Evolutionary conservation across 2,888 invertebrate species (phyloP), one percentile per base, ranked within the genome.

Genomic region (Epicampocera succincta): DNA sequence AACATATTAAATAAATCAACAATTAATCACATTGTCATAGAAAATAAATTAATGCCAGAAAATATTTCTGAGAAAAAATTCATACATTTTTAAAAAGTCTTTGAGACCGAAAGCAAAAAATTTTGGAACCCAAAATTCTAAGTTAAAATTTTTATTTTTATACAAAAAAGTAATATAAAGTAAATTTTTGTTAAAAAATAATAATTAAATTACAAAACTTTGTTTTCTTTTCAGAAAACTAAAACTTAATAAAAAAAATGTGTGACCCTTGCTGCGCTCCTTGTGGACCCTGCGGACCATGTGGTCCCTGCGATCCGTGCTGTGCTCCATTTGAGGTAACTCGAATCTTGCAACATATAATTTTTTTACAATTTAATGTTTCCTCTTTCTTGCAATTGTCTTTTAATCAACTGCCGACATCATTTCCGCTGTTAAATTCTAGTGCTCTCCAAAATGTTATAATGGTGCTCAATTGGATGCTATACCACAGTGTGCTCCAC

Each of bases 311-410:
- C 76, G 90, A 88, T 84, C 89, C 90, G 17, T 90, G 90, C 71
- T 87, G 90, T 80, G 89, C 89, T 85, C 89, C 90, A 54, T 88
- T 88, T 75, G 89, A 89, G 88, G 90, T 90, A 84, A 87, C 88
- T 87, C n/a, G 6, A 44, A 3, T 15, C 17, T 12, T 12, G 3
- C 17, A 40, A 19, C 1, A n/a, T 29, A 29, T 5, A 13, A 21
- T 56, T 17, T 38, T 25, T 66, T 42, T 60, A 6, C 3, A 11
- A 33, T 33, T 33, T 33, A 52, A 40, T 25, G 12, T 15, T 0
- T 52, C 42, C 2, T n/a, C 11, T 65, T 48, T 63, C 8, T 19
- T 65, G 13, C 15, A 12, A 50, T 40, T 1, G 21, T 11, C 21
- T 48, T 65, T 19, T 19, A 48, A 65, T 1, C 38, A 40, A 40